Conservation (phyloP, 1,140 invertebrate genomes). For the Ips nitidus region DNA sequence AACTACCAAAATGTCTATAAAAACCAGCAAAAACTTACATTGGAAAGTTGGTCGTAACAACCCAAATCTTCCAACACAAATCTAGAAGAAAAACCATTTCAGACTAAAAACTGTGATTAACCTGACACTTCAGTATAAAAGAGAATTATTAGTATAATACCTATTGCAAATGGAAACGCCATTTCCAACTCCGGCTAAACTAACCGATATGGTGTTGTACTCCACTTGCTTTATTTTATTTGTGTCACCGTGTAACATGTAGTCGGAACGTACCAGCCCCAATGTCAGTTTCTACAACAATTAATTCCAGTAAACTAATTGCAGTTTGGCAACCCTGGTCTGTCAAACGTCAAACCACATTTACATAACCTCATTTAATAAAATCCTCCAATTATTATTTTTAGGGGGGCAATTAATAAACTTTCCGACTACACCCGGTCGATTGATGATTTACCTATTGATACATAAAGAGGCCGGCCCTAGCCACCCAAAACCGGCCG, state of each 20-base stretch:
- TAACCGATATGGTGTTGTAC: conserved; percentile 74
- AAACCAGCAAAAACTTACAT: conserved; percentile 55
- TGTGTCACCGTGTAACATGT: conserved; percentile 64
- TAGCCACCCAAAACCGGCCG: conserved; percentile 91
- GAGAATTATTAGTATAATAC: conserved; percentile 53
- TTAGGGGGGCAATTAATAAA: too few relatives aligned
- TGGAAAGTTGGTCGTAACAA: conserved; percentile 57
- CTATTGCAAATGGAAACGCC: conserved; percentile 64
- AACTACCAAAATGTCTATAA: too few relatives aligned
- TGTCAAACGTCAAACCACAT: too few relatives aligned
- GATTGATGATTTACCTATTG: conserved; percentile 60
- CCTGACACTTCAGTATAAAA: conserved; percentile 10
- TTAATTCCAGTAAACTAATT: too few relatives aligned
- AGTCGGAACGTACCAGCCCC: conserved; percentile 74
- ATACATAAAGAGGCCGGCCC: conserved; percentile 70
- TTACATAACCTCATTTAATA: too few relatives aligned
- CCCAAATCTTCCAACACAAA: conserved; percentile 62
- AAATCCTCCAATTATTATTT: too few relatives aligned
- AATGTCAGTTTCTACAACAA: conserved; percentile 54
- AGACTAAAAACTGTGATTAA: conserved; percentile 30
- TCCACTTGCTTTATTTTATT: conserved; percentile 74
- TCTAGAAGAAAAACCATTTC: conserved; percentile 49
- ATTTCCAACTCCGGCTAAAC: conserved; percentile 67
- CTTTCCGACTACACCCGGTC: too few relatives aligned
- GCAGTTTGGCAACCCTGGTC: too few relatives aligned